phyloP scores from a whole-genome alignment of 2,113 vertebrate species.

The Ophiodon elongatus region DNA sequence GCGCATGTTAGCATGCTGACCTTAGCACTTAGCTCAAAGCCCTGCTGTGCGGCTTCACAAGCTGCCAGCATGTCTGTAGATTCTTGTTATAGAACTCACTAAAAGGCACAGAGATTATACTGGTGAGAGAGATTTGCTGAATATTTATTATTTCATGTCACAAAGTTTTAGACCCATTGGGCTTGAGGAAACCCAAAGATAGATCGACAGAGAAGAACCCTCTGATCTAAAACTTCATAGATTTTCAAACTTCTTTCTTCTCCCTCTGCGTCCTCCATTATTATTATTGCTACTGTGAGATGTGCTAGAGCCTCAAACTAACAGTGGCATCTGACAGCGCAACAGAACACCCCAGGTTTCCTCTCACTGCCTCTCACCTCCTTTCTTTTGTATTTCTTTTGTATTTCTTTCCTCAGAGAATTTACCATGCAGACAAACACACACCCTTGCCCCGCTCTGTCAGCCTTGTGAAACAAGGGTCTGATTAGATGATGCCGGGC shows the following conservation, averaged over 20 bases:
- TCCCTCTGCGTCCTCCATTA: constrained; percentile 4
- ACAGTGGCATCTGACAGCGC: constrained; percentile 43
- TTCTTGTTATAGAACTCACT: no score
- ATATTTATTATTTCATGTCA: no score
- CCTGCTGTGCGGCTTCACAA: no score
- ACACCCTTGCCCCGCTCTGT: constrained; percentile 43
- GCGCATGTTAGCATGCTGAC: neutral
- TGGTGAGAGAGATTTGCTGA: no score
- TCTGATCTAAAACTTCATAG: neutral
- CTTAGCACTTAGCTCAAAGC: neutral
- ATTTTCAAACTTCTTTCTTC: neutral
- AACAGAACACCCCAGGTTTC: constrained; percentile 37
- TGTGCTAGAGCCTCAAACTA: constrained; percentile 30
- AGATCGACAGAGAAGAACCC: neutral
- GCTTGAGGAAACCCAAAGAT: neutral
- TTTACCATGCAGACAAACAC: constrained; percentile 47
- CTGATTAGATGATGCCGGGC: constrained; percentile 65
- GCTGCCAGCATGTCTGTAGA: no score
- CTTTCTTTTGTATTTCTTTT: constrained; percentile 23
- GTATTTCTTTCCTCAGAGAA: constrained; percentile 39
- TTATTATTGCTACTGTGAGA: constrained; percentile 22
- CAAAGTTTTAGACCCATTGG: no score
- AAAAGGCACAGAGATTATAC: no score
- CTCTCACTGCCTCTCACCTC: constrained; percentile 34
- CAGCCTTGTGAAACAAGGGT: constrained; percentile 57